Base-by-base conservation (phyloP, 2,888 invertebrate species). In the Aricia artaxerxes region DNA sequence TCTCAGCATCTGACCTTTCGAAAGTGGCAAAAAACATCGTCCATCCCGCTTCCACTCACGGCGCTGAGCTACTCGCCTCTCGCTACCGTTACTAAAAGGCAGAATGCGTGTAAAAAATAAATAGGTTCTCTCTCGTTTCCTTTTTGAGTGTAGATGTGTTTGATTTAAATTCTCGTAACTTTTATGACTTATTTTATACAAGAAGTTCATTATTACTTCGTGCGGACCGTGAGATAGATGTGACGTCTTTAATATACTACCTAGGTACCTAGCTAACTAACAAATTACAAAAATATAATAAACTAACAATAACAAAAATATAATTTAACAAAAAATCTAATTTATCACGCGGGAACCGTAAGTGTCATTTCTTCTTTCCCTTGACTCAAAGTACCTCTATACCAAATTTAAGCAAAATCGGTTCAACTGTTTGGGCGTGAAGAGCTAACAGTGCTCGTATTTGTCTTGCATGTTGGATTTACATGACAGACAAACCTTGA, bases 41-140 rank as follows among this genome's bases (percentile, higher is more conserved):
- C 82, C 80, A 77, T 87, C 87, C 82, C 85, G 80, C 78, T 88
- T 85, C 76, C 83, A 80, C 86, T 69, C 35, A 73, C 35, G 35
- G 73, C 57, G 57, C 13, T 73, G 16, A 75, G 78, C 44, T 79
- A 79, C 80, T 79, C 57, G 76, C 79, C 82, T 82, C 84, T 80
- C 79, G 85, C 83, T 84, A 88, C 89, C 90, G 88, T 89, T 87
- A 89, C 89, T 87, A 88, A 89, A 88, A 81, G 83, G 83, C 81
- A 88, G 90, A 91, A 91, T 91, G 90, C 88, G 86, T 85, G 83
- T 87, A 91, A 91, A 91, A 91, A 91, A 87, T 84, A 83, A 77
- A 82, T 83, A 82, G 81, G 81, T 84, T 82, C 84, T 84, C 35
- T 82, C 84, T 86, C 85, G 87, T 86, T 88, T 89, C 86, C 88